Percentiles rank a stretch among this genome's conserved stretches.
Conservation (phyloP, 2,113 vertebrate species). For the Aepyceros melampus region DNA sequence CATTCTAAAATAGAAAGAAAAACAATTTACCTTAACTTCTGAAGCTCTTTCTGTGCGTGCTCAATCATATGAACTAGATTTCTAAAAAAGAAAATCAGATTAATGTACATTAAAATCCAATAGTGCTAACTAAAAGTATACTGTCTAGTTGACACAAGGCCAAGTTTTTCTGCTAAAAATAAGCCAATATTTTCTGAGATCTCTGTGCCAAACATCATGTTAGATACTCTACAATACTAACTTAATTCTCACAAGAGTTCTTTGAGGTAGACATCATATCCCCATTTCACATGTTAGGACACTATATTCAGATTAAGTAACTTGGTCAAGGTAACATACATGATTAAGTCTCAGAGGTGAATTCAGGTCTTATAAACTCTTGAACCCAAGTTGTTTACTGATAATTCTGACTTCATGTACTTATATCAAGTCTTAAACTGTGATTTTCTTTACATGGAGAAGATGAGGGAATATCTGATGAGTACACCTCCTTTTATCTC, state of each 20-base stretch:
- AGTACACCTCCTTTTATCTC: background rate
- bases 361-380: background rate
- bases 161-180: conserved; percentile 20
- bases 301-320: background rate
- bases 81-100: conserved; percentile 75
- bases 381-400: background rate
- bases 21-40: conserved; percentile 90
- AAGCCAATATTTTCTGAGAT: background rate
- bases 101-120: background rate
- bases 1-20: conserved; percentile 1
- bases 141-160: background rate
- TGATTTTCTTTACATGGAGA: background rate
- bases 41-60: conserved; percentile 96
- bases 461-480: background rate
- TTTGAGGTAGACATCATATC: background rate
- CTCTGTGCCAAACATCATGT: background rate
- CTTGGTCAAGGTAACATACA: background rate
- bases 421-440: background rate
- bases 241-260: background rate
- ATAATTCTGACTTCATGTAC: background rate
- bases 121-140: background rate
- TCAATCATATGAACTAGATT: conserved; percentile 98
- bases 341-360: background rate
- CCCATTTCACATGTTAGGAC: background rate
- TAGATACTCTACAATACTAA: background rate